Conservation (phyloP, 2,113 vertebrate species). For the Cyanoliseus patagonus region DNA sequence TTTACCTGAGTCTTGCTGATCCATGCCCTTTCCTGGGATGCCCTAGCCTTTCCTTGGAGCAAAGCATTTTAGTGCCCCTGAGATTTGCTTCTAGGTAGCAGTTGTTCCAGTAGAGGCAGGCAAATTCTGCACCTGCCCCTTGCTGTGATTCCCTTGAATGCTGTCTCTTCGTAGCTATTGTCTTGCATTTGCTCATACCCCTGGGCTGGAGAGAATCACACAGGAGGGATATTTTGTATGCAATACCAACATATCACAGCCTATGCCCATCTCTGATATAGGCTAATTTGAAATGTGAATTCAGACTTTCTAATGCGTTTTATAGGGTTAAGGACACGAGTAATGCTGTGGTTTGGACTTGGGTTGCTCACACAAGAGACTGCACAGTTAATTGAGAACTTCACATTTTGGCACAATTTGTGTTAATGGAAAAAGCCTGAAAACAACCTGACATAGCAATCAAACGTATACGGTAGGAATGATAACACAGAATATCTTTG, state of each 20-base stretch:
- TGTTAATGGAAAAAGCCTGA: neutral
- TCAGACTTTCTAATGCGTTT: neutral
- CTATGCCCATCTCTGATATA: neutral
- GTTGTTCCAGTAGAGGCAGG: neutral
- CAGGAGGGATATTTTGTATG: neutral
- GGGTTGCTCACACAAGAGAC: neutral
- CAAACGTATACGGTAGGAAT: neutral
- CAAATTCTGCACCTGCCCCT: neutral
- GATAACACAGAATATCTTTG: neutral
- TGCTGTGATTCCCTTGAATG: neutral
- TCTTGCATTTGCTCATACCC: fast-evolving
- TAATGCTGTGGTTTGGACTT: neutral
- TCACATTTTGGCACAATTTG: neutral
- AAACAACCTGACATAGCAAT: neutral
- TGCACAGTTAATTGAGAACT: neutral
- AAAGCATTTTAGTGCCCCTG: neutral
- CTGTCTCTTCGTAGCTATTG: fast-evolving
- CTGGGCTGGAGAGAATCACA: fast-evolving
- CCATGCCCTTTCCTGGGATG: neutral
- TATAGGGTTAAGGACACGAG: neutral
- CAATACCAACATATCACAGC: fast-evolving
- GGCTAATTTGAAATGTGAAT: neutral
- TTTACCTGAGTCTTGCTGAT: neutral
- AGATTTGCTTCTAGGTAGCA: neutral
- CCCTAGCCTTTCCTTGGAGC: neutral